Evolutionary conservation across 2,797 vertebrate species (phyloP).

Genomic region (Hoplostethus mediterraneus): DNA sequence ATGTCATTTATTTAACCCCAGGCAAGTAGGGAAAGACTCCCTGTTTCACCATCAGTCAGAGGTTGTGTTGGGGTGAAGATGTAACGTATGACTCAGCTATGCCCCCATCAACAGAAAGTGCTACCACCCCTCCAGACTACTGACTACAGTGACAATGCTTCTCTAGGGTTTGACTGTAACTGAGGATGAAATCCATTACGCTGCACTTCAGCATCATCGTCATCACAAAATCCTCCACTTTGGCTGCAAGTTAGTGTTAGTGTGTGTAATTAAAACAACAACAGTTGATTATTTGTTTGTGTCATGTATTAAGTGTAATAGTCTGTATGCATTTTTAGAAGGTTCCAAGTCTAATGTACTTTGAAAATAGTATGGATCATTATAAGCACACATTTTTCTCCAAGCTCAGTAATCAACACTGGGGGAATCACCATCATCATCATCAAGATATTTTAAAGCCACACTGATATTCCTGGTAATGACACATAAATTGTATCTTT

Average conservation of each 20-base stretch:
- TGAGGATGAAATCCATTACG: slow-evolving; percentile 47
- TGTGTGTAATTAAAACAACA: not conserved
- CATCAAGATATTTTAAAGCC: not conserved
- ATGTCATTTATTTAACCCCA: slow-evolving; percentile 15
- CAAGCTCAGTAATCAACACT: too few species aligned
- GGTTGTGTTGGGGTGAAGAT: slow-evolving; percentile 61
- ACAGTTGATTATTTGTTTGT: not conserved
- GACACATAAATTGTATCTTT: not conserved
- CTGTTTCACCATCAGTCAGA: slow-evolving; percentile 38
- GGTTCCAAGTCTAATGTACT: not conserved
- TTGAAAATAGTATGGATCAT: not conserved
- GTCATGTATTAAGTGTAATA: not conserved
- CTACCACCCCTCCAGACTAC: slow-evolving; percentile 51
- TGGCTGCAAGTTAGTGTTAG: not conserved
- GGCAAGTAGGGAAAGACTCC: slow-evolving; percentile 16
- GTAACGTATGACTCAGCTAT: slow-evolving; percentile 65
- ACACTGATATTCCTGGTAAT: not conserved
- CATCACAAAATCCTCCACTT: slow-evolving; percentile 1
- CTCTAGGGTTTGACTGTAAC: slow-evolving; percentile 51
- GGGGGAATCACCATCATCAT: not conserved
- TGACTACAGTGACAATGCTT: slow-evolving; percentile 42
- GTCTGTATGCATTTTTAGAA: slow-evolving; percentile 3
- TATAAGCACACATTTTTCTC: not conserved
- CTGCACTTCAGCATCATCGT: slow-evolving; percentile 16
- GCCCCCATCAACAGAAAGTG: slow-evolving; percentile 54